Percentiles rank a stretch among this genome's conserved stretches.
phyloP scores from a whole-genome alignment of 2,888 invertebrate species.

The Dasypogon diadema region DNA sequence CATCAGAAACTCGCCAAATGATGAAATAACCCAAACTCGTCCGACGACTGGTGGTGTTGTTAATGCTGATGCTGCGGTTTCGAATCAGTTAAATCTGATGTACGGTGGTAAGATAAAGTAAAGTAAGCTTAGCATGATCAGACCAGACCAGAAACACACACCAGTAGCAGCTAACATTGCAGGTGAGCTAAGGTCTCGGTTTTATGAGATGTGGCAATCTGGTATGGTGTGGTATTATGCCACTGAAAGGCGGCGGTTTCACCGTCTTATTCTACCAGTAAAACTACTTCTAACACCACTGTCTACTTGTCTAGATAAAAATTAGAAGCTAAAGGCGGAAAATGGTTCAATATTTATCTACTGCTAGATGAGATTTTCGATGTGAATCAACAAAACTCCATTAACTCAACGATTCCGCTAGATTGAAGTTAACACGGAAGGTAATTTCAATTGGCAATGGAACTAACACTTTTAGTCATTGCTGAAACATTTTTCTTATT shows the following conservation, averaged over 20 bases:
- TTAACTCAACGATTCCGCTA: background rate
- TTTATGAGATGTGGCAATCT: constrained; percentile 16
- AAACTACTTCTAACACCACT: too few species aligned
- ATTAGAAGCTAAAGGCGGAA: background rate
- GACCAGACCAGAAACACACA: background rate
- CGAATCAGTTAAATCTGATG: constrained; percentile 8
- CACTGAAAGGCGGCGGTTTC: background rate
- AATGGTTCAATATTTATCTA: background rate
- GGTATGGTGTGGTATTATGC: background rate
- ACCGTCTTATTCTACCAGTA: background rate
- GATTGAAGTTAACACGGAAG: constrained; percentile 17
- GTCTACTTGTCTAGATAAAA: background rate
- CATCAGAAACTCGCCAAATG: constrained; percentile 46
- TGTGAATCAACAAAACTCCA: constrained; percentile 3
- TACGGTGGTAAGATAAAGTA: background rate
- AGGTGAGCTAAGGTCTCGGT: constrained; percentile 10
- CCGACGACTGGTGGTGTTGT: constrained; percentile 8
- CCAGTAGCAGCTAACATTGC: background rate
- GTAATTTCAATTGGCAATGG: background rate
- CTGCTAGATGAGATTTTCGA: too few species aligned
- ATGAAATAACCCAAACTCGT: constrained; percentile 46
- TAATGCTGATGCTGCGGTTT: constrained; percentile 37
- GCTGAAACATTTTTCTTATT: too few species aligned
- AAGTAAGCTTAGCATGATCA: background rate
- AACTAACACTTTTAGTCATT: background rate